These are phyloP conservation scores for Mycalesis mineus DNA, from an alignment of 2,888 invertebrate species.

Conservation along the genomic window DNA sequence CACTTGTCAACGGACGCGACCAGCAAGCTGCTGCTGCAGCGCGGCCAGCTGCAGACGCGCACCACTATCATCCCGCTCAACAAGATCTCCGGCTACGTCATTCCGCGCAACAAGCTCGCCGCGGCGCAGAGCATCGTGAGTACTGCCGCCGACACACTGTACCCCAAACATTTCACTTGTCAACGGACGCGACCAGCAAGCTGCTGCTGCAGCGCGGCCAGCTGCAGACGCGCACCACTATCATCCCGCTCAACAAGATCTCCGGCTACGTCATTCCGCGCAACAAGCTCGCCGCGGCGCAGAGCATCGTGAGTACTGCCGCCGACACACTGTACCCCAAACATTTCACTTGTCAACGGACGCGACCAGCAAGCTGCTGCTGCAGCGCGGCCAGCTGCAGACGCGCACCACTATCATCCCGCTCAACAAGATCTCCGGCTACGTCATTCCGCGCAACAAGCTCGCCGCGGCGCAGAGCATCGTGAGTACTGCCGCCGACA, in stretches of 20 bases:
- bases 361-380: conserved; percentile 87
- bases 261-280: conserved; percentile 79
- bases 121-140: conserved; percentile 84
- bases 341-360: too few species aligned
- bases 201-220: conserved; percentile 89
- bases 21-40: conserved; percentile 89
- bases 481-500: conserved; percentile 62
- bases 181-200: conserved; percentile 90
- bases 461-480: conserved; percentile 83
- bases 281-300: conserved; percentile 80
- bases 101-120: conserved; percentile 79
- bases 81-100: conserved; percentile 83
- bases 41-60: conserved; percentile 86
- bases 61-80: conserved; percentile 95
- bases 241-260: conserved; percentile 95
- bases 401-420: conserved; percentile 92
- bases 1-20: conserved; percentile 90
- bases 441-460: conserved; percentile 77
- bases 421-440: conserved; percentile 88
- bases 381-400: conserved; percentile 89
- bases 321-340: neutral
- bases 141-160: conserved; percentile 22
- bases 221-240: conserved; percentile 87
- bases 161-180: too few species aligned
- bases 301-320: conserved; percentile 80